Conservation (phyloP, 2,888 invertebrate species). For the Rotaria socialis region DNA sequence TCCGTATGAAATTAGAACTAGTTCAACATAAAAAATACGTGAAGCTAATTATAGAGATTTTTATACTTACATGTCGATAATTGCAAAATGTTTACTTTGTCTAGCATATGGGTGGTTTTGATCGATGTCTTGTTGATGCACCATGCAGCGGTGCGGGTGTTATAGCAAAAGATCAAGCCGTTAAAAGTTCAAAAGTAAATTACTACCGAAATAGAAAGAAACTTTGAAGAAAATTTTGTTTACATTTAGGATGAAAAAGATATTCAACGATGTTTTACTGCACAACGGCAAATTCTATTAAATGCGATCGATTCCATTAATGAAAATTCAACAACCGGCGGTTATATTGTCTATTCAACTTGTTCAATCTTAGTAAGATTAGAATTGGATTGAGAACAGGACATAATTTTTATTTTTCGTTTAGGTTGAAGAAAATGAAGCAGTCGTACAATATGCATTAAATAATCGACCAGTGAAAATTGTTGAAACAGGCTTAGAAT, state of each 20-base stretch:
- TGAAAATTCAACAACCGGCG: slow-evolving; percentile 83
- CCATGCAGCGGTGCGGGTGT: slow-evolving; percentile 98
- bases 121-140: slow-evolving; percentile 89
- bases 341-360: slow-evolving; percentile 93
- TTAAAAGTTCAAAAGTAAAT: slow-evolving; percentile 75
- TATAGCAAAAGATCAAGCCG: slow-evolving; percentile 90
- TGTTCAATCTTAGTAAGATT: slow-evolving; percentile 76
- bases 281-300: slow-evolving; percentile 83
- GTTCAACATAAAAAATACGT: no score
- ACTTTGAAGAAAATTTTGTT: slow-evolving; percentile 60
- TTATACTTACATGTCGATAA: background rate
- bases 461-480: slow-evolving; percentile 83
- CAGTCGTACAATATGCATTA: slow-evolving; percentile 88
- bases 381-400: no score
- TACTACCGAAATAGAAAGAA: slow-evolving; percentile 50
- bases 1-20: no score
- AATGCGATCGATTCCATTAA: slow-evolving; percentile 94
- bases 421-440: slow-evolving; percentile 87
- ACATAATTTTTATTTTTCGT: no score
- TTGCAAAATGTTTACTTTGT: background rate
- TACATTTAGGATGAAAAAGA: slow-evolving; percentile 66
- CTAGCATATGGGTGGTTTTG: slow-evolving; percentile 81
- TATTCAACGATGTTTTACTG: slow-evolving; percentile 80
- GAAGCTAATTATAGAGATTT: no score
- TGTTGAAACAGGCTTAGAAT: slow-evolving; percentile 84